A percentile compares a stretch with the other conserved stretches of the same genome.
phyloP scores from a whole-genome alignment of 2,113 vertebrate species.

The Zingel zingel region DNA sequence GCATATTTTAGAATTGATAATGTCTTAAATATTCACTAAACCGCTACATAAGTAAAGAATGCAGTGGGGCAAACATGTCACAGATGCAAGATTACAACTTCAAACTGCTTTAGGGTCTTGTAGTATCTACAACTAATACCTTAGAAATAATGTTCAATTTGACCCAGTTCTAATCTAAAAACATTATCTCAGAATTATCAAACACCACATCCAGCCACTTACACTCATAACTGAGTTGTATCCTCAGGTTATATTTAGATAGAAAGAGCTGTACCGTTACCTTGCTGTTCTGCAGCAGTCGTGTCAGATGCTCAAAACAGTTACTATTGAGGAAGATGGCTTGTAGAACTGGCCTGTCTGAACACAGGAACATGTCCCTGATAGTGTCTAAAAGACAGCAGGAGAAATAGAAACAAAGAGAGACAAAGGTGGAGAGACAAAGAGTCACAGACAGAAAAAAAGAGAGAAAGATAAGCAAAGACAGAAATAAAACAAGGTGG shows the following conservation, averaged over 20 bases:
- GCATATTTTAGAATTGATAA: background rate
- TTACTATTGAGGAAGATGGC: slow-evolving; percentile 99
- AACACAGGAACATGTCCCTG: slow-evolving; percentile 97
- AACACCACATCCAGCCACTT: slow-evolving; percentile 5
- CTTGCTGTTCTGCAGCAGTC: slow-evolving; percentile 98
- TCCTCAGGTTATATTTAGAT: slow-evolving; percentile 12
- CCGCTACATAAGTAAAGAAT: background rate
- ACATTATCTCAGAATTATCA: background rate
- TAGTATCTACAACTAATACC: background rate
- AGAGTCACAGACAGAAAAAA: background rate
- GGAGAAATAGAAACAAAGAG: background rate
- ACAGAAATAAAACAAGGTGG: background rate
- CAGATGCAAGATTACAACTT: background rate
- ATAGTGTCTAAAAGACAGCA: slow-evolving; percentile 89
- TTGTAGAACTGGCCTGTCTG: slow-evolving; percentile 96
- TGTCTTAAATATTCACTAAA: background rate
- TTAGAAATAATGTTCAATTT: background rate
- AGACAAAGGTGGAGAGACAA: background rate
- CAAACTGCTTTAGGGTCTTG: background rate
- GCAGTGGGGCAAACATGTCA: background rate
- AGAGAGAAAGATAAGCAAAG: background rate
- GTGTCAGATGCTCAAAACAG: slow-evolving; percentile 97
- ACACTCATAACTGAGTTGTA: background rate
- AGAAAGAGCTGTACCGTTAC: slow-evolving; percentile 74
- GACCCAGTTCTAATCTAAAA: background rate